Base-by-base conservation (phyloP, 2,797 vertebrate genomes). In the Silurus lanzhouensis region DNA sequence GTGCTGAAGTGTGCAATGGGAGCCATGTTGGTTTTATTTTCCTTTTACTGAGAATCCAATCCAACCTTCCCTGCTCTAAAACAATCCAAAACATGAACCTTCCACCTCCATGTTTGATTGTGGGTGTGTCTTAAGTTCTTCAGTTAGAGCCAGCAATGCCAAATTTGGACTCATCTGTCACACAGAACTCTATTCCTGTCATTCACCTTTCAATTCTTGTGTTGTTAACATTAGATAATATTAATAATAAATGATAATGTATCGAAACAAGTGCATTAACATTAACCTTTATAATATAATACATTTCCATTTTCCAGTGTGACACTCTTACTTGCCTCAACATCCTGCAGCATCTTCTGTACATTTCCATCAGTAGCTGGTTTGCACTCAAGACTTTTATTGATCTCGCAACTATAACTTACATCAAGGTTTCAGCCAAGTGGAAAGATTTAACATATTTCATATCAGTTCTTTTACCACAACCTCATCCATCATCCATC, bases 401-500 rank as follows among this genome's bases (percentile, higher is more conserved):
- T 17, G 44, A 64, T 48, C 22, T 15, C 22, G 25, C 6, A 46
- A 60, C 22, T 64, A 46, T 4, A 63, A 63, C 58, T 44, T 79
- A 17, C 31, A 25, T 64, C 31, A 80, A 60, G 60, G 38, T 63
- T 79, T 61, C 25, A 57, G 52, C n/a, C 74, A 76, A 76, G 52
- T 57, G 15, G 55, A 76, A 76, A 58, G 15, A 75, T n/a, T 74
- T 75, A 55, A 27, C 52, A 57, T 76, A 76, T 57, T 76, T 48
- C 27, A 27, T 27, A 76, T 57, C n/a, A 76, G 14, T 25, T 74
- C 22, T 48, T 58, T 58, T 58, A 25, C 52, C 25, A 57, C 14
- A 57, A n/a, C 72, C 9, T 52, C 72, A 9, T 55, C 25, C 72
- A 9, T 75, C 52, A 75, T 77, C 75, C 48, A 75, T 75, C 72